Evolutionary conservation across 2,797 vertebrate genomes (phyloP), one percentile per base, ranked within the genome.

Genomic region (Sylvilagus floridanus): DNA sequence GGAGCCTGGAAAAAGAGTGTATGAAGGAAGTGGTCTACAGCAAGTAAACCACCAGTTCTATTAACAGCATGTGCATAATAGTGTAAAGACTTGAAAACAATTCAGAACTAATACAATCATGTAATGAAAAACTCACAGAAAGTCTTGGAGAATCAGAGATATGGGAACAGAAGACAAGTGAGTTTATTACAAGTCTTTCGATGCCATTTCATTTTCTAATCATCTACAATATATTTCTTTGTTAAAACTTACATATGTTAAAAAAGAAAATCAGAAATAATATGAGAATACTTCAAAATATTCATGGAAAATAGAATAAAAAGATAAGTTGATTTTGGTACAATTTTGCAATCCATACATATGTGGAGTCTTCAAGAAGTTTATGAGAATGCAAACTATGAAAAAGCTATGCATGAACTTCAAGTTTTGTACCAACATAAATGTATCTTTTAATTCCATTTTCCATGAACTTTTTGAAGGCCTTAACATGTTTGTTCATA

Each of bases 41-140:
- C 19, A 13, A 13, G 22, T 13, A 57, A 62, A 52, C 30, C 12
- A 88, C 71, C 37, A 65, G 3, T 47, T 91, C 47, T 75, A 87
- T n/a, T 69, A 73, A 76, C 54, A 75, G 28, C 24, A 88, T 81
- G 71, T 81, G 32, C 16, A 68, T 35, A 91, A 47, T 82, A 65
- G 84, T 88, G 35, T 62, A 30, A 37, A 71, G 32, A 37, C 63
- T 84, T 84, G 13, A 71, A 84, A 91, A 78, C 62, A 76, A 86
- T 68, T 60, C 85, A 93, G 84, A 90, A 68, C 54, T 50, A 82
- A 71, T 69, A 65, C 57, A 83, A 85, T 35, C 72, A 69, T 75
- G 26, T 65, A 84, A 79, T 84, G 89, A 75, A 92, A 95, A 62
- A 54, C 73, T 72, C 8, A 60, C 65, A 32, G 22, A 30, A 60